Conservation (phyloP, 2,797 vertebrate genomes). For the Cyclura pinguis region DNA sequence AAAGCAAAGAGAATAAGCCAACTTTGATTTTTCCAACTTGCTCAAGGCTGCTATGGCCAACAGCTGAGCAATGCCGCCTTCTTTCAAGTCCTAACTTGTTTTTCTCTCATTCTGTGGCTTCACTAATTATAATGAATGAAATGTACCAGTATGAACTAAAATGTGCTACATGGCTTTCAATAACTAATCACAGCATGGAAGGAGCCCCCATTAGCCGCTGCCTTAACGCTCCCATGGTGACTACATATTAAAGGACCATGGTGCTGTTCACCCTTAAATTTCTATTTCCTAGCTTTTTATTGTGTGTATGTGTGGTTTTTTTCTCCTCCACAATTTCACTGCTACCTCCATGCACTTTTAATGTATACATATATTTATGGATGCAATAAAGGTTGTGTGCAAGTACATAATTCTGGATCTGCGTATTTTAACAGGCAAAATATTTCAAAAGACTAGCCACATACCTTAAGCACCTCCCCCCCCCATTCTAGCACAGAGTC, state of each 20-base stretch:
- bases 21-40: not conserved
- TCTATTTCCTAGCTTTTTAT: constrained; percentile 27
- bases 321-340: constrained; percentile 10
- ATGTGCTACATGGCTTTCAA: constrained; percentile 21
- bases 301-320: not conserved
- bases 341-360: constrained; percentile 1
- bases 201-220: constrained; percentile 25
- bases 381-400: constrained; percentile 21
- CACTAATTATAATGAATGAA: constrained; percentile 41
- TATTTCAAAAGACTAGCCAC: not conserved
- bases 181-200: constrained; percentile 38
- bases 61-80: not conserved
- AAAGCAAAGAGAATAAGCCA: not conserved
- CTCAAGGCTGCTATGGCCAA: not conserved
- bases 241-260: constrained; percentile 27
- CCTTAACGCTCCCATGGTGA: not conserved
- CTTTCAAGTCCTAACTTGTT: constrained; percentile 7
- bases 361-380: constrained; percentile 24
- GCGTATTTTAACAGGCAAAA: constrained; percentile 26
- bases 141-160: constrained; percentile 8
- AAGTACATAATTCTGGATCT: constrained; percentile 17
- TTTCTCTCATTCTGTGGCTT: not conserved
- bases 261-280: constrained; percentile 24
- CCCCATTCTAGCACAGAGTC: not conserved
- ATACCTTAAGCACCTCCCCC: not conserved